Evolutionary conservation across 2,888 invertebrate genomes (phyloP).

Genomic region (Mamestra brassicae): DNA sequence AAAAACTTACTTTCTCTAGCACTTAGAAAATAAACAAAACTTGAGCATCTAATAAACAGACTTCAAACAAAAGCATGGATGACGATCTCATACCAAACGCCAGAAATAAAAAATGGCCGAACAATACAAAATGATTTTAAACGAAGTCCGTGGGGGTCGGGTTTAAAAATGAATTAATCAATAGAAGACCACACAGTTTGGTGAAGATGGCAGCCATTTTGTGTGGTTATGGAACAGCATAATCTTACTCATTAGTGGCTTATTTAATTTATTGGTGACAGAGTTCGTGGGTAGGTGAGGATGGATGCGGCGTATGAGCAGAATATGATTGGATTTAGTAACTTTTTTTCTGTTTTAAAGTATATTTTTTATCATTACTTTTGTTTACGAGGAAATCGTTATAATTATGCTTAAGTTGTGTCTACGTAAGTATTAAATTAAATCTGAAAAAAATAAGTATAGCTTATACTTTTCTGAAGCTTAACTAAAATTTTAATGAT

Average conservation of each 20-base stretch:
- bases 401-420: too few species aligned
- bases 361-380: too few species aligned
- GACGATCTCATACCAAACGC: background rate
- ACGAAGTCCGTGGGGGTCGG: slow-evolving; percentile 50
- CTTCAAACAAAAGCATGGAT: background rate
- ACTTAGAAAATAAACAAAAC: slow-evolving; percentile 16
- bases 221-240: slow-evolving; percentile 70
- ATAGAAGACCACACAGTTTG: slow-evolving; percentile 61
- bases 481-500: too few species aligned
- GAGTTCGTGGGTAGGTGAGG: background rate
- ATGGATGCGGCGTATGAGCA: slow-evolving; percentile 56
- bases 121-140: slow-evolving; percentile 58
- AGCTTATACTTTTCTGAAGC: too few species aligned
- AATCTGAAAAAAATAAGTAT: too few species aligned
- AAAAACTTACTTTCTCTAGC: background rate
- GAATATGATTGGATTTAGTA: too few species aligned
- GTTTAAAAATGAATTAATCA: slow-evolving; percentile 62
- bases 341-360: too few species aligned
- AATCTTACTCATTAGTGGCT: slow-evolving; percentile 85
- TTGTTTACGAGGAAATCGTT: too few species aligned
- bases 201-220: slow-evolving; percentile 49
- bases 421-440: too few species aligned
- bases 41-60: background rate
- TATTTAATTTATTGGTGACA: slow-evolving; percentile 79
- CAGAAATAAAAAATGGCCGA: slow-evolving; percentile 49